Base-by-base conservation (phyloP, 2,113 vertebrate species). In the Otis tarda region DNA sequence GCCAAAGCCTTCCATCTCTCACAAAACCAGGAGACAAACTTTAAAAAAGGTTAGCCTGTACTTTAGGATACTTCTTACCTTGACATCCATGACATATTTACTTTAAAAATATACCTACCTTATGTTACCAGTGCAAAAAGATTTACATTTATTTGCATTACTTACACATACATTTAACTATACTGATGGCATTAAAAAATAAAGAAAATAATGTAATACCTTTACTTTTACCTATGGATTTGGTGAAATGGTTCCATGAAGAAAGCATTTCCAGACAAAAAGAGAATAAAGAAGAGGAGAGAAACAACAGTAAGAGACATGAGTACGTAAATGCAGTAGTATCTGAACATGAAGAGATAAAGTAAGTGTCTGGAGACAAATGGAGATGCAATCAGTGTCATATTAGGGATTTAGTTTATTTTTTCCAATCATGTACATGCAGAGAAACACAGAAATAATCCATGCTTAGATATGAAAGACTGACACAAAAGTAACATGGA, bases 211-310 rank as follows among this genome's bases (percentile, higher is more conserved):
- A 96, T 98, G 90, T 97, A 98, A 98, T 99, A 99, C 99, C 99
- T 99, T 99, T 99, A 98, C 97, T 99, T 99, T 99, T 99, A 99
- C 99, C 99, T 99, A 99, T 98, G 97, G 97, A 98, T 98, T 99
- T 98, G 99, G 98, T 99, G 99, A 98, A 99, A 99, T 99, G 99
- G 97, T 98, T 99, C 99, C 99, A 99, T 99, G 98, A 98, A 99
- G 99, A 98, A 99, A 99, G 98, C 98, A 98, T 98, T 99, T 98
- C 98, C 99, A 98, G 98, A 98, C 98, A 98, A 97, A 98, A 94
- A 98, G 98, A 98, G 98, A 98, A 98, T 97, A 98, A 98, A 98
- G 97, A 98, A 95, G 98, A 98, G 97, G 98, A 98, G 97, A 98
- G 98, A 99, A 98, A 99, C 98, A 99, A 98, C 97, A 94, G 97